These are phyloP conservation scores for Cephus sareptanus DNA, from an alignment of 2,888 invertebrate species.

Conservation along the genomic window DNA sequence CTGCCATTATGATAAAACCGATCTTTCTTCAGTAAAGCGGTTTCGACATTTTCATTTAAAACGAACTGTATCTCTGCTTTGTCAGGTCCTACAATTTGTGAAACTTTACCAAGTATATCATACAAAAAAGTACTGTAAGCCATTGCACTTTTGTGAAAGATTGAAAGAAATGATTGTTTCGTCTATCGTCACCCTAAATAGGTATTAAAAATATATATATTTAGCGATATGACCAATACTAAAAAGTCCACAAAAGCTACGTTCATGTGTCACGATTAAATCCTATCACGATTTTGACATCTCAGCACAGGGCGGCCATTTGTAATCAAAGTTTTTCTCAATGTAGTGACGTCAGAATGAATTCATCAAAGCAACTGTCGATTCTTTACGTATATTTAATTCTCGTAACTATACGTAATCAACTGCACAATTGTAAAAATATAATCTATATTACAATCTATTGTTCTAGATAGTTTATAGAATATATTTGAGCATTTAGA, in stretches of 20 bases:
- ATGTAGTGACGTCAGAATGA: background rate
- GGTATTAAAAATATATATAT: background rate
- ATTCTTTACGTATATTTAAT: background rate
- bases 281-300: background rate
- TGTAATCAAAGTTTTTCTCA: background rate
- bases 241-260: background rate
- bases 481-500: background rate
- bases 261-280: background rate
- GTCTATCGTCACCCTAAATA: background rate
- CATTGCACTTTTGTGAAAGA: slow-evolving; percentile 8
- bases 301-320: background rate
- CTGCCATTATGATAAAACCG: slow-evolving; percentile 35
- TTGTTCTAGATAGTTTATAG: background rate
- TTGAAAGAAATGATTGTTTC: background rate
- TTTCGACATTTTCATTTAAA: slow-evolving; percentile 21
- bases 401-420: background rate
- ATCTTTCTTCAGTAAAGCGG: slow-evolving; percentile 28
- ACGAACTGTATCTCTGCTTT: slow-evolving; percentile 34
- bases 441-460: background rate
- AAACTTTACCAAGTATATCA: slow-evolving; percentile 25
- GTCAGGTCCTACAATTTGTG: slow-evolving; percentile 16
- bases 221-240: background rate
- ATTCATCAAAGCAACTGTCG: background rate
- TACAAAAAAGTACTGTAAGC: slow-evolving; percentile 21
- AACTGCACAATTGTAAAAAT: background rate